Evolutionary conservation across 1,140 invertebrate species (phyloP).

Genomic region (Octopus sinensis): DNA sequence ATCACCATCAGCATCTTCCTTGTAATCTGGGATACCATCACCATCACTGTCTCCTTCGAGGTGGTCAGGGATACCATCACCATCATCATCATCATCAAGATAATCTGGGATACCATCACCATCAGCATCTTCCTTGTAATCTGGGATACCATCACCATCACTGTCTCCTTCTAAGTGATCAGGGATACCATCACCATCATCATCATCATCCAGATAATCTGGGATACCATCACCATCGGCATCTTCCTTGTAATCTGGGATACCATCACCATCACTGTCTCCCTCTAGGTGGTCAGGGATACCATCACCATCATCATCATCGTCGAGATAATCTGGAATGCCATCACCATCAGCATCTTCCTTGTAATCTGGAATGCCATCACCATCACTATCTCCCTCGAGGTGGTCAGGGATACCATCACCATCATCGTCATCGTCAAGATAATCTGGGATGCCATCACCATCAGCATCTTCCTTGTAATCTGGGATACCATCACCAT

Average conservation of each 20-base stretch:
- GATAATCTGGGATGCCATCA: constrained; percentile 29
- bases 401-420: constrained; percentile 33
- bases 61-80: constrained; percentile 27
- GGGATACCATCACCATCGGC: constrained; percentile 40
- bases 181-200: constrained; percentile 32
- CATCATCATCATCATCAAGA: constrained; percentile 23
- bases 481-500: constrained; percentile 31
- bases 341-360: constrained; percentile 39
- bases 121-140: constrained; percentile 37
- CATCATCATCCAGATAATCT: constrained; percentile 34
- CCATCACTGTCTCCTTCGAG: constrained; percentile 28
- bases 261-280: constrained; percentile 40
- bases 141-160: constrained; percentile 49
- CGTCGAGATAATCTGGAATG: constrained; percentile 36
- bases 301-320: constrained; percentile 28
- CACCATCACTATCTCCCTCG: constrained; percentile 26
- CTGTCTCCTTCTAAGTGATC: constrained; percentile 28
- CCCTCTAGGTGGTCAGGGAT: constrained; percentile 32
- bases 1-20: constrained; percentile 37
- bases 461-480: constrained; percentile 36
- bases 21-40: constrained; percentile 32
- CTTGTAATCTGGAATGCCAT: constrained; percentile 37
- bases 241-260: constrained; percentile 37
- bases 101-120: constrained; percentile 40
- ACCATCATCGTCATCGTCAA: constrained; percentile 26